A percentile compares a stretch with the other conserved stretches of the same genome.
These are phyloP conservation scores for Sigmodon hispidus DNA, from an alignment of 2,113 vertebrate genomes.

Conservation along the genomic window DNA sequence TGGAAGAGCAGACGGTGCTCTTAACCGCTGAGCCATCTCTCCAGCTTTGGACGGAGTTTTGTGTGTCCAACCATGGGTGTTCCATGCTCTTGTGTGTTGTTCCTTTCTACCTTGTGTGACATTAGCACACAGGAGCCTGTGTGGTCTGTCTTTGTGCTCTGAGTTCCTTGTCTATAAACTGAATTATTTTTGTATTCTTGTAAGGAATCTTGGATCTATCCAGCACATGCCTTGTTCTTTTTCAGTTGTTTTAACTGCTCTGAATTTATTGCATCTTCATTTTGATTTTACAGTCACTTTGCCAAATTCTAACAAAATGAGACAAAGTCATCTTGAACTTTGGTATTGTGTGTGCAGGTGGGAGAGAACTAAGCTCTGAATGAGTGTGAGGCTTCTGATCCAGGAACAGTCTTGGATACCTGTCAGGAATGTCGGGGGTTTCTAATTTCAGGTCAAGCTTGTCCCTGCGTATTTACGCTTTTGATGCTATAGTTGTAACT, in stretches of 20 bases:
- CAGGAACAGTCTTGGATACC: not conserved
- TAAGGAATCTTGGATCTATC: not conserved
- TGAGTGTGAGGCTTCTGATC: not conserved
- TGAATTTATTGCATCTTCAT: constrained; percentile 39
- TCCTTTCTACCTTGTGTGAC: not conserved
- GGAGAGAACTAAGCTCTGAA: not conserved
- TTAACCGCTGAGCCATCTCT: too few relatives aligned
- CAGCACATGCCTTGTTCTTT: not conserved
- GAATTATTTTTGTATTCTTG: not conserved
- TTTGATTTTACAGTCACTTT: constrained; percentile 46
- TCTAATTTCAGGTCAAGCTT: not conserved
- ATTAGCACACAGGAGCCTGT: not conserved
- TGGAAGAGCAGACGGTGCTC: too few relatives aligned
- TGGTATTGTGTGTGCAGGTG: not conserved
- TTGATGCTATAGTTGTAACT: not conserved
- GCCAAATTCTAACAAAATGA: constrained; percentile 8
- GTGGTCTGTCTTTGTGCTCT: not conserved
- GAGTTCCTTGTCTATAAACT: not conserved
- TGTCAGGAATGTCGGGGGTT: not conserved
- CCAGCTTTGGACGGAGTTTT: not conserved
- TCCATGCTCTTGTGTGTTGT: not conserved
- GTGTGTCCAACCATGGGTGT: not conserved
- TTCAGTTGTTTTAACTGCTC: not conserved
- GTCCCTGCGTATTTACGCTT: not conserved
- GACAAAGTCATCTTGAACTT: not conserved